Evolutionary conservation across 2,113 vertebrate genomes (phyloP).

Genomic region (Lophochroa leadbeateri): DNA sequence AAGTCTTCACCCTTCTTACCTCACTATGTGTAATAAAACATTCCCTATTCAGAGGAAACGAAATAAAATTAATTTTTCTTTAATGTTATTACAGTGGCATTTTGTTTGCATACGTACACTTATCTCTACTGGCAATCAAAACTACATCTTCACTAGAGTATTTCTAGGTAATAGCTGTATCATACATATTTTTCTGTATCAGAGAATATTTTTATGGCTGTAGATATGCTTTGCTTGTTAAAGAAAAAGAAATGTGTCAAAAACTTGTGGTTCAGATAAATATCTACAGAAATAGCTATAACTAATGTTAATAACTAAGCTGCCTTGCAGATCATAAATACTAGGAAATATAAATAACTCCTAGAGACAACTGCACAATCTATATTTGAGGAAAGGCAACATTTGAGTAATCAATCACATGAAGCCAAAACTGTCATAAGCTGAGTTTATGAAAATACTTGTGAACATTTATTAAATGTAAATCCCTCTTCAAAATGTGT

Average conservation of each 20-base stretch:
- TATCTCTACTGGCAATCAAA: conserved; percentile 38
- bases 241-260: conserved; percentile 74
- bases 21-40: background rate
- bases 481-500: conserved; percentile 76
- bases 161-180: conserved; percentile 66
- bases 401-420: conserved; percentile 75
- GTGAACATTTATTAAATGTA: conserved; percentile 86
- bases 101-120: conserved; percentile 45
- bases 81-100: background rate
- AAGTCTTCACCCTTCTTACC: background rate
- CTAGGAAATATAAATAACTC: conserved; percentile 77
- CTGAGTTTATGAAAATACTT: conserved; percentile 85
- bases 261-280: conserved; percentile 76
- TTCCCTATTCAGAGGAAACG: background rate
- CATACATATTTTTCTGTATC: conserved; percentile 70
- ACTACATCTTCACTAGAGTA: conserved; percentile 45
- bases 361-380: conserved; percentile 71
- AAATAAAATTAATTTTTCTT: background rate
- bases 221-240: conserved; percentile 70
- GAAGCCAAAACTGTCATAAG: conserved; percentile 79
- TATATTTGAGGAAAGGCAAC: conserved; percentile 70
- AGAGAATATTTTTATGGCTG: conserved; percentile 70
- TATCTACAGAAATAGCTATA: conserved; percentile 74
- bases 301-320: conserved; percentile 80
- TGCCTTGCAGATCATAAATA: conserved; percentile 75